Evolutionary conservation across 2,888 invertebrate species (phyloP).

Genomic region (Scaptomyza parva): DNA sequence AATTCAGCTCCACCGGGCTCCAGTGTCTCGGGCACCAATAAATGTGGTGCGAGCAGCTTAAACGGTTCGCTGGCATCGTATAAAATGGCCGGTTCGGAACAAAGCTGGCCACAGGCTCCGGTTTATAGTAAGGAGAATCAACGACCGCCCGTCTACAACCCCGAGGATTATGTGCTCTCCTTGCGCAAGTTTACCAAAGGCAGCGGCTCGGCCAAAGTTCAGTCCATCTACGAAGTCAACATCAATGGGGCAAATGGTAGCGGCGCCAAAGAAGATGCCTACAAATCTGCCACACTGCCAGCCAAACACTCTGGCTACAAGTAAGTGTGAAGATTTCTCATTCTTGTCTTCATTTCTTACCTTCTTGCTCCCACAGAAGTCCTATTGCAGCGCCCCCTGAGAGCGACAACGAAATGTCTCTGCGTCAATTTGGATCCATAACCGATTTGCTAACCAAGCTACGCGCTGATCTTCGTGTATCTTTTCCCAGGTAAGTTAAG

Average conservation of each 20-base stretch:
- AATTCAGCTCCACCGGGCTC: slow-evolving; percentile 20
- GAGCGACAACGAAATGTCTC: slow-evolving; percentile 92
- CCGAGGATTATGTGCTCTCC: slow-evolving; percentile 93
- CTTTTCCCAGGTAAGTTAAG: slow-evolving; percentile 92
- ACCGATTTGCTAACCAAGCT: slow-evolving; percentile 95
- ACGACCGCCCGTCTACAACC: slow-evolving; percentile 94
- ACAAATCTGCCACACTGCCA: slow-evolving; percentile 82
- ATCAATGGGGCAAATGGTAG: slow-evolving; percentile 34
- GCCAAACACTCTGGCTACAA: slow-evolving; percentile 84
- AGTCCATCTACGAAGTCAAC: slow-evolving; percentile 84
- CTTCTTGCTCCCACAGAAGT: slow-evolving; percentile 85
- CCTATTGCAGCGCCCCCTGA: slow-evolving; percentile 88
- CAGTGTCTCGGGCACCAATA: slow-evolving; percentile 62
- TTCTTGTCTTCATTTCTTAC: too few species aligned
- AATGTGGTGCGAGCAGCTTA: slow-evolving; percentile 78
- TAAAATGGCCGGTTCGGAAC: slow-evolving; percentile 83
- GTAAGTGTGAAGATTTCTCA: slow-evolving; percentile 59
- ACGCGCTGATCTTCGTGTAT: slow-evolving; percentile 92
- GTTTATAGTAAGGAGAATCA: slow-evolving; percentile 89
- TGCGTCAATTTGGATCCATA: slow-evolving; percentile 93
- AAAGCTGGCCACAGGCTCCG: slow-evolving; percentile 83
- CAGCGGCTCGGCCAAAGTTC: slow-evolving; percentile 66
- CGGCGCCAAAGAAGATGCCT: slow-evolving; percentile 61
- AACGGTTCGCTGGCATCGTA: slow-evolving; percentile 82
- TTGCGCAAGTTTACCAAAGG: slow-evolving; percentile 90